A percentile compares a stretch with the other conserved stretches of the same genome.
phyloP scores from a whole-genome alignment of 2,797 vertebrate genomes.

The Protonibea diacanthus region DNA sequence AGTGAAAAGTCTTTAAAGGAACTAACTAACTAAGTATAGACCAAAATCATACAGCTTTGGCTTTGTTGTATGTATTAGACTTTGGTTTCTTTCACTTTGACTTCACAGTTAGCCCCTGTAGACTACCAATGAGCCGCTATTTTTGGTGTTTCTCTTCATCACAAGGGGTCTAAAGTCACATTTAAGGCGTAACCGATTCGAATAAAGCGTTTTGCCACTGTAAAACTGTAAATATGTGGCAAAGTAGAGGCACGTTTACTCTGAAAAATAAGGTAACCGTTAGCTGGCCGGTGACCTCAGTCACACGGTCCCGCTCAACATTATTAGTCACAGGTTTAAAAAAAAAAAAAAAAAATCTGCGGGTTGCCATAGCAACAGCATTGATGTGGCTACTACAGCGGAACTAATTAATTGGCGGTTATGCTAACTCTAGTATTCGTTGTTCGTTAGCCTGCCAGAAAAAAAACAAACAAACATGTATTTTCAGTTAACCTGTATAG shows the following conservation, averaged over 20 bases:
- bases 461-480: not conserved
- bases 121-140: too few species aligned
- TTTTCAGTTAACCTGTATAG: not conserved
- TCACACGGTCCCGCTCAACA: not conserved
- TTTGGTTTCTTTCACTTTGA: not conserved
- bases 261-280: not conserved
- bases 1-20: too few species aligned
- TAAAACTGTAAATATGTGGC: too few species aligned
- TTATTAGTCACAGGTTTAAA: too few species aligned
- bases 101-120: not conserved
- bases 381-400: not conserved
- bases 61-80: too few species aligned
- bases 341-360: not conserved
- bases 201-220: too few species aligned
- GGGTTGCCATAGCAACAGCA: slow-evolving; percentile 9
- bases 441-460: not conserved
- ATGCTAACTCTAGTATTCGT: not conserved
- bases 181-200: not conserved
- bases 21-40: too few species aligned
- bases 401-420: slow-evolving; percentile 10
- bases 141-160: not conserved
- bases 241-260: too few species aligned
- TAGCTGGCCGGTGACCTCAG: not conserved
- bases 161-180: not conserved
- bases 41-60: too few species aligned